Evolutionary conservation across 2,888 invertebrate genomes (phyloP), one percentile per base, ranked within the genome.

Genomic region (Orthonevra nobilis): DNA sequence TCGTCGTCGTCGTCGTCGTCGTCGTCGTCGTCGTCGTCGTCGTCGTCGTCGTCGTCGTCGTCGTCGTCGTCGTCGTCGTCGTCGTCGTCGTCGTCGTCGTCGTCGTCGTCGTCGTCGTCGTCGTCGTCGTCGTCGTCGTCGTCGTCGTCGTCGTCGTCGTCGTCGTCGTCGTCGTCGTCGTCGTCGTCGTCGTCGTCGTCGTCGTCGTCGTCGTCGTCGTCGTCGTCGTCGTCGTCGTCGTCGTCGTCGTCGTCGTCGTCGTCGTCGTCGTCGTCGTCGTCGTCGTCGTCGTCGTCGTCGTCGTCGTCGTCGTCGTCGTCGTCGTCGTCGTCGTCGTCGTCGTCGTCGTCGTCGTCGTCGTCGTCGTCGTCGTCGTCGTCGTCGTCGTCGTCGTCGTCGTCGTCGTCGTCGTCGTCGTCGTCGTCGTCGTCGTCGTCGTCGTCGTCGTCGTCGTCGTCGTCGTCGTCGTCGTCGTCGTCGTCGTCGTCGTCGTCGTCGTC

Each of bases 381-480:
- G 23, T 50, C 17, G 48, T 63, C 20, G 15, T 46, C 28, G 23
- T 32, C 14, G 32, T 32, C 38, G 46, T 56, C 12, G 44, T 60
- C 17, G 40, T 56, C 14, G 4, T 32, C 17, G 42, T 58, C 42
- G 50, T 60, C 63, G 12, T 32, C 20, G 26, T 38, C 30, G n/a
- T n/a, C 26, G 36, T 5, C 0, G 7, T 19, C 14, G 10, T 4
- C 9, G n/a, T 4, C 4, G 34, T 50, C 12, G 50, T 34, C 17
- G 32, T 50, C 10, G 19, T 20, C 48, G 23, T 50, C 17, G 48
- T 63, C 20, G 15, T 46, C 28, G 23, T 32, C 14, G 32, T 32
- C 38, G 46, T 56, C 12, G 44, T 60, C 17, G 40, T 56, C 14
- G 4, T 32, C 17, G 42, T 58, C 42, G 50, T 60, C 63, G 12